A percentile compares a stretch with the other conserved stretches of the same genome.
Conservation (phyloP, 2,888 invertebrate genomes). For the Lydus trimaculatus region DNA sequence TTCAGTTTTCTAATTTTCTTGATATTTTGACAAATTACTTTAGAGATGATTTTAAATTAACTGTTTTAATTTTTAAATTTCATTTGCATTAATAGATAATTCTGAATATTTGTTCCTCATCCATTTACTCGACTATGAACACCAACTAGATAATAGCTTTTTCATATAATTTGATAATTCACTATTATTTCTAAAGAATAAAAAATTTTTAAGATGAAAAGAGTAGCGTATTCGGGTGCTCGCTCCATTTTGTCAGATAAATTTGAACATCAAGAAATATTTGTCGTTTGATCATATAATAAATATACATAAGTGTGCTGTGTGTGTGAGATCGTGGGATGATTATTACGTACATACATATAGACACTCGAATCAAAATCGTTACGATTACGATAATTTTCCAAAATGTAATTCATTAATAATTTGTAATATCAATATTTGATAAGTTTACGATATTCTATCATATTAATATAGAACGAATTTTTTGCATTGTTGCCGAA, state of each 20-base stretch:
- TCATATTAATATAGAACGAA: neutral
- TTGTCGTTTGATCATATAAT: neutral
- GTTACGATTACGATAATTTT: neutral
- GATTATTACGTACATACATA: too few species aligned
- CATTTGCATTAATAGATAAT: conserved; percentile 26
- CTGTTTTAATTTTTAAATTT: too few species aligned
- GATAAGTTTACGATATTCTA: neutral
- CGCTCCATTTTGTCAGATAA: conserved; percentile 3
- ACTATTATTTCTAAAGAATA: neutral
- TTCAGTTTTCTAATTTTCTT: neutral
- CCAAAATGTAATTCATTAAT: neutral
- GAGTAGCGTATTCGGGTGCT: neutral
- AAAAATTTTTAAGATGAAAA: neutral
- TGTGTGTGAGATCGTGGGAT: conserved; percentile 5
- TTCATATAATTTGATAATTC: neutral
- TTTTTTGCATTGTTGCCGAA: conserved; percentile 6
- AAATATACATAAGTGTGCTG: neutral
- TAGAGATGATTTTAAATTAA: conserved; percentile 16
- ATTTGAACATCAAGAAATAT: neutral
- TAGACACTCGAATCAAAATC: neutral
- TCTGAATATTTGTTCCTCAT: conserved; percentile 33
- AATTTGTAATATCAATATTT: neutral
- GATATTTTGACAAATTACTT: neutral
- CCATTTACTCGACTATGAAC: too few species aligned
- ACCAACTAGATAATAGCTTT: too few species aligned